phyloP scores from a whole-genome alignment of 2,888 invertebrate genomes.

The Scaptomyza flava region DNA sequence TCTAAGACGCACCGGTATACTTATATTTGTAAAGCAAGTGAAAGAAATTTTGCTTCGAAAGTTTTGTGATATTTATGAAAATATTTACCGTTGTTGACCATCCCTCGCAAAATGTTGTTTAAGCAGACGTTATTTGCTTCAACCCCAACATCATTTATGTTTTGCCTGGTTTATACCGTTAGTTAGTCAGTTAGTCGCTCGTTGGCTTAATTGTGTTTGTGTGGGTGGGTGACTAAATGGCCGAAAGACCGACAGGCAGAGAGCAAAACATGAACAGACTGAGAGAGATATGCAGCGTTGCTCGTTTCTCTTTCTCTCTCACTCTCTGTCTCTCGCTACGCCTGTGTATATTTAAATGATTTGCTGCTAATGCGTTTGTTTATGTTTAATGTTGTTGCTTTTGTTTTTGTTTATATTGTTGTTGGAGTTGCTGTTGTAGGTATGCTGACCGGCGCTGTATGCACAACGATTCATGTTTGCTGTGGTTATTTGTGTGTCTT shows the following conservation, averaged over 20 bases:
- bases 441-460: slow-evolving; percentile 43
- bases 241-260: not conserved
- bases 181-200: slow-evolving; percentile 65
- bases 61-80: not conserved
- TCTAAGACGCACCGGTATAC: not conserved
- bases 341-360: slow-evolving; percentile 75
- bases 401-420: slow-evolving; percentile 70
- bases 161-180: slow-evolving; percentile 46
- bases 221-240: slow-evolving; percentile 25
- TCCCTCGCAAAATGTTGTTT: slow-evolving; percentile 31
- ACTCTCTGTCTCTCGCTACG: slow-evolving; percentile 5
- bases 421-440: slow-evolving; percentile 71
- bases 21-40: not conserved
- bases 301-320: not conserved
- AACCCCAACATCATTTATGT: slow-evolving; percentile 15
- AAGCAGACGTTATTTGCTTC: not conserved
- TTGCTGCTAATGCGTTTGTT: slow-evolving; percentile 78
- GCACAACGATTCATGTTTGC: slow-evolving; percentile 41
- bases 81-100: slow-evolving; percentile 1
- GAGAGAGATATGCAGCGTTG: not conserved
- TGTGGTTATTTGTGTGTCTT: slow-evolving; percentile 41
- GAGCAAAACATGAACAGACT: not conserved
- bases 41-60: not conserved
- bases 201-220: slow-evolving; percentile 39
- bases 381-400: slow-evolving; percentile 76